Evolutionary conservation across 2,888 invertebrate species (phyloP).

Genomic region (Athalia cordata): DNA sequence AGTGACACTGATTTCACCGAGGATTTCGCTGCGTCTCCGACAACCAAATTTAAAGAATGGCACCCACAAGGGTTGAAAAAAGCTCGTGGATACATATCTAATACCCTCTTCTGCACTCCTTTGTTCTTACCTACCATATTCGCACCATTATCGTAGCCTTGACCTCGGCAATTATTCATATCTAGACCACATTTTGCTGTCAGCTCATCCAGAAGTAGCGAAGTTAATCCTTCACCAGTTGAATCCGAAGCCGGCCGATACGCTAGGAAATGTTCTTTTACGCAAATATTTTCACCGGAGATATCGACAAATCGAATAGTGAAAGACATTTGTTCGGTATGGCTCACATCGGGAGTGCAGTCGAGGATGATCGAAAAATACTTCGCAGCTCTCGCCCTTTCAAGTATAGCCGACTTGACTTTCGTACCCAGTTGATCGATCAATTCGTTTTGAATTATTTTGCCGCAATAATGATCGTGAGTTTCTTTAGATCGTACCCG

Average conservation of each 20-base stretch:
- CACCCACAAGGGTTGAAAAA: constrained; percentile 47
- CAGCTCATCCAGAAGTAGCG: constrained; percentile 45
- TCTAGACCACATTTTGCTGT: constrained; percentile 23
- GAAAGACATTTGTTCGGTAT: no score
- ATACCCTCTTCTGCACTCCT: constrained; percentile 32
- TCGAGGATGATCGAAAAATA: constrained; percentile 53
- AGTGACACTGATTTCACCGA: constrained; percentile 42
- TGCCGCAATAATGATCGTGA: constrained; percentile 45
- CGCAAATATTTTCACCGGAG: constrained; percentile 40
- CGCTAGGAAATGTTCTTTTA: constrained; percentile 47
- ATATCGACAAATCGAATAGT: constrained; percentile 48
- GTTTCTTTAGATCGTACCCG: constrained; percentile 42
- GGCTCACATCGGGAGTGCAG: constrained; percentile 52
- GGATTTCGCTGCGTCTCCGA: constrained; percentile 48
- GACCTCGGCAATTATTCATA: constrained; percentile 35
- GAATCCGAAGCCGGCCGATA: constrained; percentile 43
- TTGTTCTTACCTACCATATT: constrained; percentile 37
- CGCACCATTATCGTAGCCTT: constrained; percentile 33
- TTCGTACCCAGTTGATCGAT: constrained; percentile 41
- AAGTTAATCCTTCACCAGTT: constrained; percentile 40
- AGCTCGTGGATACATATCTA: constrained; percentile 46
- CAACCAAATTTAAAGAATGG: constrained; percentile 48
- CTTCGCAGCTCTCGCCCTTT: constrained; percentile 44
- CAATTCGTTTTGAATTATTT: constrained; percentile 46
- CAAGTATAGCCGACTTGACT: constrained; percentile 38